Conservation (phyloP, 2,797 vertebrate genomes). For the Phrynocephalus forsythii region DNA sequence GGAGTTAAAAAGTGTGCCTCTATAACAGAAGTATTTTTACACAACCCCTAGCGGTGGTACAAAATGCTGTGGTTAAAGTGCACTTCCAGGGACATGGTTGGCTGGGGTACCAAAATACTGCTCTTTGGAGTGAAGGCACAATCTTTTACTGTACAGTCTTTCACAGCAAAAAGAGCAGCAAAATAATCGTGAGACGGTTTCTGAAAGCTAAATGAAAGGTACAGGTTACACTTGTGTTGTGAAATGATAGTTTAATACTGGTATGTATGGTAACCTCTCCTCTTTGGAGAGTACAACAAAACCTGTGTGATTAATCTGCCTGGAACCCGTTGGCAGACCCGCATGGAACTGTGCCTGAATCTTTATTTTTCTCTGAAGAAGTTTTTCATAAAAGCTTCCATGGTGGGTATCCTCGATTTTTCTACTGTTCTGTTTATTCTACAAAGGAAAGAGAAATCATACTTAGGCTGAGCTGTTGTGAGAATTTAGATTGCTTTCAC, state of each 20-base stretch:
- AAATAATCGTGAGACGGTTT: no score
- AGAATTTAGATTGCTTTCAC: slow-evolving; percentile 46
- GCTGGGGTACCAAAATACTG: no score
- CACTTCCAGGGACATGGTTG: no score
- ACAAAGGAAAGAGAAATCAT: slow-evolving; percentile 60
- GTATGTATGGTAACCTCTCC: neutral
- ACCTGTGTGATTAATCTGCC: neutral
- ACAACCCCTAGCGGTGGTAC: no score
- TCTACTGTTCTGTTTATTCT: slow-evolving; percentile 27
- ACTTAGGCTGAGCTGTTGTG: neutral
- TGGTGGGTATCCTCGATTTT: slow-evolving; percentile 50
- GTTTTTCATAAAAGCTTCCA: slow-evolving; percentile 24
- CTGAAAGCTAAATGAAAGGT: neutral
- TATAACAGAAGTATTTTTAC: no score
- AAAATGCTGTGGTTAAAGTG: no score
- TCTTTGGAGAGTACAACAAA: neutral
- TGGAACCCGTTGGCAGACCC: neutral
- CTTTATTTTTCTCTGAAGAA: neutral
- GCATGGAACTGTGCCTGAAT: neutral
- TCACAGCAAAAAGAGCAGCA: no score
- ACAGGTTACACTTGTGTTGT: neutral
- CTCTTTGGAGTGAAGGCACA: no score
- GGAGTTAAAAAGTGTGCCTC: no score
- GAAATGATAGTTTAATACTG: no score
- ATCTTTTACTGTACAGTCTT: no score